phyloP scores from a whole-genome alignment of 2,888 invertebrate species.

The Eustalomyia histrio region DNA sequence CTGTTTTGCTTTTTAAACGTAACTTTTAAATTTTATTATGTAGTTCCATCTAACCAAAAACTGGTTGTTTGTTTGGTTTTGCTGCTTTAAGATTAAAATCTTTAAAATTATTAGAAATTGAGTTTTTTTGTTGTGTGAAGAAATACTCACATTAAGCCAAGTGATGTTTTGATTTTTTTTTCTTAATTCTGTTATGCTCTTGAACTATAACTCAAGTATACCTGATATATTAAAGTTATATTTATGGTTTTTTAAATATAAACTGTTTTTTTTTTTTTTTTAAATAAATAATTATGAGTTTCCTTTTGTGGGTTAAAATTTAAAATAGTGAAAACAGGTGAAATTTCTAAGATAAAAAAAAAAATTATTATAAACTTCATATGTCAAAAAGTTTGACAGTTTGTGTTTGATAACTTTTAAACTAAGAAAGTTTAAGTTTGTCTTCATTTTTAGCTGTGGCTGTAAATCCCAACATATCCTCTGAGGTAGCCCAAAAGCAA shows the following conservation, averaged over 20 bases:
- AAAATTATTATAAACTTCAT: background rate
- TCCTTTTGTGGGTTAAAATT: conserved; percentile 11
- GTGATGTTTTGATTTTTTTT: conserved; percentile 19
- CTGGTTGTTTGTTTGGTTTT: conserved; percentile 40
- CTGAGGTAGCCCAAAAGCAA: too few relatives aligned
- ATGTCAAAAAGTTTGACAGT: background rate
- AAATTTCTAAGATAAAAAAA: conserved; percentile 7
- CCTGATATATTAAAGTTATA: conserved; percentile 34
- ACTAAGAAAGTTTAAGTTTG: background rate
- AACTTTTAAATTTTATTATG: conserved; percentile 6
- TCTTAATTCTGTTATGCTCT: conserved; percentile 27
- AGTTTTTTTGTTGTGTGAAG: conserved; percentile 29
- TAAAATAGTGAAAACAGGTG: conserved; percentile 35
- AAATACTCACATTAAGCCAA: conserved; percentile 15
- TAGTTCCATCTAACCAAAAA: conserved; percentile 22
- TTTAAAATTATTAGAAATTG: conserved; percentile 33
- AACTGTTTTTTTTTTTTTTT: conserved; percentile 24
- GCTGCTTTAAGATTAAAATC: conserved; percentile 33
- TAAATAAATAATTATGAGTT: conserved; percentile 32
- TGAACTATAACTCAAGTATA: conserved; percentile 24
- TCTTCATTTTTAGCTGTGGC: too few relatives aligned
- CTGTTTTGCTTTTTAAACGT: conserved; percentile 9
- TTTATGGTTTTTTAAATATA: conserved; percentile 8
- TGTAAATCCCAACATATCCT: too few relatives aligned
- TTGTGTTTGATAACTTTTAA: background rate